These are phyloP conservation scores for Heloderma charlesbogerti DNA, from an alignment of 2,113 vertebrate species.

Conservation along the genomic window DNA sequence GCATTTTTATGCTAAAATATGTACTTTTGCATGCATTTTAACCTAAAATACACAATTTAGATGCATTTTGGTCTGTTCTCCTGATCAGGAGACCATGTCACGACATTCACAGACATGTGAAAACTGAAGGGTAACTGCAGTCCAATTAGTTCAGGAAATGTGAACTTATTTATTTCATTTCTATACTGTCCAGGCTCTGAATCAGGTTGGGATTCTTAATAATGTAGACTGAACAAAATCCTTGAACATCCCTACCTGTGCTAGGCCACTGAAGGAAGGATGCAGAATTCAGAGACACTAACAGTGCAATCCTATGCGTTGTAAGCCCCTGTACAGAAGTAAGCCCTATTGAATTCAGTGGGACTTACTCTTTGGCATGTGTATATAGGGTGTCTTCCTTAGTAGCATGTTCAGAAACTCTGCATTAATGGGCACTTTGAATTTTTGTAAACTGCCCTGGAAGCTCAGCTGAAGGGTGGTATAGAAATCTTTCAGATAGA, in stretches of 20 bases:
- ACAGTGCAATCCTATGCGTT: too few species aligned
- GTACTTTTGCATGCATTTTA: background rate
- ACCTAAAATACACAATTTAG: background rate
- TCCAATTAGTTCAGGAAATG: too few species aligned
- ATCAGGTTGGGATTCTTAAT: background rate
- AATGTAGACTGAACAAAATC: background rate
- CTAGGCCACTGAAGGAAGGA: background rate
- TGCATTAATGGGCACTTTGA: background rate
- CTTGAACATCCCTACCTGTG: background rate
- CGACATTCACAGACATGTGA: background rate
- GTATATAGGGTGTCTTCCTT: too few species aligned
- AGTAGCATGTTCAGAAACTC: background rate
- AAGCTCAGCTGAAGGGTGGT: too few species aligned
- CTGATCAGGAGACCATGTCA: background rate
- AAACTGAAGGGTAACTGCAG: background rate
- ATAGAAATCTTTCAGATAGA: too few species aligned
- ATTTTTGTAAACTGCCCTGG: background rate
- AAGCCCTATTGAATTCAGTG: too few species aligned
- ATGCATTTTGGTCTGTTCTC: background rate
- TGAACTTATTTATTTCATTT: too few species aligned
- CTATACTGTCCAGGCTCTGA: too few species aligned
- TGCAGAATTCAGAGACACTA: rapidly evolving
- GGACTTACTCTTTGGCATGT: too few species aligned
- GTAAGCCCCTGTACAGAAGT: too few species aligned
- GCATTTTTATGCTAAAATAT: too few species aligned